Evolutionary conservation across 2,113 vertebrate genomes (phyloP).

Genomic region (Trogon surrucura): DNA sequence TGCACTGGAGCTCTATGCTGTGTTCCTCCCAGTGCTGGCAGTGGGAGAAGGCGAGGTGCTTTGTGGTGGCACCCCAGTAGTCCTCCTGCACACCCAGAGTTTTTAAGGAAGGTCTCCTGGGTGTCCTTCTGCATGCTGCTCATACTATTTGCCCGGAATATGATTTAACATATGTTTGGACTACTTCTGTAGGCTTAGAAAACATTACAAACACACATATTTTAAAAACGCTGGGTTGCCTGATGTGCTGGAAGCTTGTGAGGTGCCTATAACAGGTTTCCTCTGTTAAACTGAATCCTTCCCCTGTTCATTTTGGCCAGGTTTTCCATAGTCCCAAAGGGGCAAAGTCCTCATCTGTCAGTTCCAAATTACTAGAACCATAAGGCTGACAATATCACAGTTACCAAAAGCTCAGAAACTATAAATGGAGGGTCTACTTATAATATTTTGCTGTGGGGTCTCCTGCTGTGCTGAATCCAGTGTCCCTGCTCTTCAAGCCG

Average conservation of each 20-base stretch:
- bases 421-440: background rate
- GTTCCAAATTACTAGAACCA: background rate
- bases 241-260: background rate
- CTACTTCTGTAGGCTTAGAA: background rate
- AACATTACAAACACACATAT: background rate
- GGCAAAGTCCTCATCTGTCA: background rate
- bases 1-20: accelerated
- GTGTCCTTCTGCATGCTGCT: background rate
- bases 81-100: background rate
- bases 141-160: background rate
- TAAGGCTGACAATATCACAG: background rate
- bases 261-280: background rate
- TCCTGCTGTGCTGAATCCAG: background rate
- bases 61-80: background rate
- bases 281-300: background rate
- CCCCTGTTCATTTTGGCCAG: background rate
- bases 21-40: background rate
- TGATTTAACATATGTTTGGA: background rate
- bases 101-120: background rate
- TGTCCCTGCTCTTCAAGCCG: background rate
- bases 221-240: background rate
- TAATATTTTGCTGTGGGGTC: background rate
- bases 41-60: background rate
- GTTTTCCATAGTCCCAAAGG: background rate
- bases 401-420: background rate